Evolutionary conservation across 2,113 vertebrate genomes (phyloP).

Genomic region (Drymodes brunneopygia): DNA sequence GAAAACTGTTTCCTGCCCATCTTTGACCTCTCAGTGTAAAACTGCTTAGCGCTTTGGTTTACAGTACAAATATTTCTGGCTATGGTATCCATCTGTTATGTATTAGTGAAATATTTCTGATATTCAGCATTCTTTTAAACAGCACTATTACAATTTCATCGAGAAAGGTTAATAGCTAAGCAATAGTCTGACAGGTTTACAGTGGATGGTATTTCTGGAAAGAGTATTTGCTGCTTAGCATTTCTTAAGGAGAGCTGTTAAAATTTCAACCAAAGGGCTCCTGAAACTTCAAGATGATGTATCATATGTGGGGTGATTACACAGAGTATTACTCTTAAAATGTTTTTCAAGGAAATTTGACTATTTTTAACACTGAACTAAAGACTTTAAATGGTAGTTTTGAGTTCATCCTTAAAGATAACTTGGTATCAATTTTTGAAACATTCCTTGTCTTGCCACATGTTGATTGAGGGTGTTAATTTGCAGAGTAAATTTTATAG

Average conservation of each 20-base stretch:
- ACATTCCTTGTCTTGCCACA: neutral
- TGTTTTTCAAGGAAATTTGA: conserved; percentile 21
- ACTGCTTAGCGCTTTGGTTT: conserved; percentile 50
- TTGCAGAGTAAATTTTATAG: neutral
- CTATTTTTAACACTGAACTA: conserved; percentile 8
- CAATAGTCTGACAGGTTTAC: conserved; percentile 55
- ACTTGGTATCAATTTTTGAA: neutral
- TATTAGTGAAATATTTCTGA: conserved; percentile 63
- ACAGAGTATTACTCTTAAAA: neutral
- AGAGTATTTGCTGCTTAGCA: conserved; percentile 50
- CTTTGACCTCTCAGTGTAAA: conserved; percentile 53
- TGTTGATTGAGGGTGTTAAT: neutral
- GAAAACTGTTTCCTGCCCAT: conserved; percentile 58
- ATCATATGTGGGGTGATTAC: conserved; percentile 16
- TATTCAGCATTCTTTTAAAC: conserved; percentile 60
- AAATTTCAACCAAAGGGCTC: conserved; percentile 19
- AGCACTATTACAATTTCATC: conserved; percentile 46
- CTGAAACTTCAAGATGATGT: conserved; percentile 20
- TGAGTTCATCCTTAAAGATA: neutral
- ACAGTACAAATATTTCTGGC: conserved; percentile 62
- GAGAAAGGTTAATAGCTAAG: conserved; percentile 56
- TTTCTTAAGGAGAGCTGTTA: conserved; percentile 50
- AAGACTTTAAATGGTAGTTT: neutral
- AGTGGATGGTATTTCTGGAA: conserved; percentile 55
- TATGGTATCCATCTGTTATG: conserved; percentile 55